Evolutionary conservation across 2,888 invertebrate genomes (phyloP), one percentile per base, ranked within the genome.

Genomic region (Ophioninae sp.): DNA sequence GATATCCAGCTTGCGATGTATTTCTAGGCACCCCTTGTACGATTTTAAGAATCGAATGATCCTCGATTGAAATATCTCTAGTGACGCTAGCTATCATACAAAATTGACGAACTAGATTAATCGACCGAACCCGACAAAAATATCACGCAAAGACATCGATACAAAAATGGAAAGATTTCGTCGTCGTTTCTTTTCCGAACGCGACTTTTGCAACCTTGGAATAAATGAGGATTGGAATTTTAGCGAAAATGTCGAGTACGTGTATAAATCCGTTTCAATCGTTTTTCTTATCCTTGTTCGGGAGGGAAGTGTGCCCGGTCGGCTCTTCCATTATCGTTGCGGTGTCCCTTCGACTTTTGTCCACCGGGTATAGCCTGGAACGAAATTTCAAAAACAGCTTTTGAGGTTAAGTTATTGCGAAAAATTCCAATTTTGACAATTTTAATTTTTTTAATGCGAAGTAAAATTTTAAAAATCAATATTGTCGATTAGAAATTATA

Each of bases 301-400:
- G 50, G 65, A 77, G 64, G 8, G 78, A 64, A 39, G 69, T 59
- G 17, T 69, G 44, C 8, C 77, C 82, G 20, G 85, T 82, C 6
- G 89, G 86, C 86, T 91, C 89, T 85, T 95, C 95, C 69, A 93
- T 94, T 92, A 95, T 94, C 44, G 93, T 90, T 0, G 94, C 94
- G 6, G 95, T 97, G 92, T 99, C 99, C 17, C 96, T 94, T 77
- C 99, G 95, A 6, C 94, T 95, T 89, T 96, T 97, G 93, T 99
- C 99, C 2, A 99, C 99, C 13, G 98, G 98, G 92, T 99, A 99
- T 80, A 99, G 93, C 97, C 97, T 97, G 87, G 81, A 93, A 17
- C 56, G 13, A 73, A 73, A 65, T 72, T 74, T 17, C 5, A 17
- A 50, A 13, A 50, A 50, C 6, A 10, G 50, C 50, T 50, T 5